A percentile compares a stretch with the other conserved stretches of the same genome.
phyloP scores from a whole-genome alignment of 2,888 invertebrate species.

The Sipunculus nudus region DNA sequence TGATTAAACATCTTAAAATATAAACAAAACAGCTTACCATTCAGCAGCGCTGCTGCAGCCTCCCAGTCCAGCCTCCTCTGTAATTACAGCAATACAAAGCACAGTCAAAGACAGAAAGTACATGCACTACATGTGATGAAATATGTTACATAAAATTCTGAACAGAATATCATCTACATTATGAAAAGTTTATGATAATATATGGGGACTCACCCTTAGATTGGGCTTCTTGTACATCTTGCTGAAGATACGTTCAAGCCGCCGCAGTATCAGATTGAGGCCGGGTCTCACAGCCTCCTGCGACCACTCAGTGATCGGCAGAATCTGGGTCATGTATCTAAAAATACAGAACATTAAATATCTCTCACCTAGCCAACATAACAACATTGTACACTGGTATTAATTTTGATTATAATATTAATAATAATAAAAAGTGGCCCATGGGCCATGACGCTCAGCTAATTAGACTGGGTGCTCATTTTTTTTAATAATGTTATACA shows the following conservation, averaged over 20 bases:
- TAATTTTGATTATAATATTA: too few relatives aligned
- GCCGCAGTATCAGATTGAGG: conserved; percentile 86
- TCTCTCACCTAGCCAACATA: too few relatives aligned
- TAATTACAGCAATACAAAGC: conserved; percentile 29
- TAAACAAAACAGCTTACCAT: conserved; percentile 69
- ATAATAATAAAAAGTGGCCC: too few relatives aligned
- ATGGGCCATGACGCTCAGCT: too few relatives aligned
- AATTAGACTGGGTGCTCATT: too few relatives aligned
- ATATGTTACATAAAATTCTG: not conserved
- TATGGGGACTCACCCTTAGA: conserved; percentile 53
- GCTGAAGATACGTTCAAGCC: conserved; percentile 94
- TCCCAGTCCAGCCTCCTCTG: conserved; percentile 97
- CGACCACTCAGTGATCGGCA: conserved; percentile 96
- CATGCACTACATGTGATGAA: not conserved
- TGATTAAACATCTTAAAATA: not conserved
- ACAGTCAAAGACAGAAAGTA: not conserved
- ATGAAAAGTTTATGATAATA: not conserved
- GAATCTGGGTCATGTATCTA: conserved; percentile 70
- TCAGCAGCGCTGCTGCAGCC: conserved; percentile 90
- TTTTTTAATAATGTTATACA: too few relatives aligned
- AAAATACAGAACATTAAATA: not conserved
- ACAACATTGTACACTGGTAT: too few relatives aligned
- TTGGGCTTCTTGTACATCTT: conserved; percentile 96
- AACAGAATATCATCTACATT: not conserved
- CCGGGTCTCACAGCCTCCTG: conserved; percentile 91